These are phyloP conservation scores for Drosophila nr. medialis DNA, from an alignment of 2,888 invertebrate species.

Conservation along the genomic window DNA sequence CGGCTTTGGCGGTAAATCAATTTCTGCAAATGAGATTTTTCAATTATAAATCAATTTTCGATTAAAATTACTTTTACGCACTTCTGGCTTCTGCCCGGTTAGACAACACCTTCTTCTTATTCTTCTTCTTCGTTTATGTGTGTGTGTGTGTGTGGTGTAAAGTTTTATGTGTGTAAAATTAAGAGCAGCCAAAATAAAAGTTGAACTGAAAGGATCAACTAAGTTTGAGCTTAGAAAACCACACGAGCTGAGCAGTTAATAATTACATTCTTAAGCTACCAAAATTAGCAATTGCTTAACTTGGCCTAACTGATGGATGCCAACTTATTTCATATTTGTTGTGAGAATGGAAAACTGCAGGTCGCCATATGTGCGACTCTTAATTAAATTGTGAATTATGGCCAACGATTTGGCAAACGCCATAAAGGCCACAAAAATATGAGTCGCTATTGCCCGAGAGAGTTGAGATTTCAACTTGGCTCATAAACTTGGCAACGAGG, in stretches of 20 bases:
- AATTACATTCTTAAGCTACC: background rate
- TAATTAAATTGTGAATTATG: conserved; percentile 83
- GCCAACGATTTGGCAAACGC: conserved; percentile 72
- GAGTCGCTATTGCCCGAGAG: conserved; percentile 45
- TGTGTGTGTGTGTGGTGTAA: conserved; percentile 2
- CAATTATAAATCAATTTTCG: conserved; percentile 85
- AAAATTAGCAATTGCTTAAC: background rate
- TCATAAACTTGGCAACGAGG: conserved; percentile 70
- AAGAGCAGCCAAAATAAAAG: conserved; percentile 13
- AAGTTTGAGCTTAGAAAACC: conserved; percentile 6
- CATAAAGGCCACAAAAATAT: conserved; percentile 80
- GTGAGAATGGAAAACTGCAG: conserved; percentile 25
- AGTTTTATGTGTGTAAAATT: conserved; percentile 32
- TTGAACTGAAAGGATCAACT: conserved; percentile 11
- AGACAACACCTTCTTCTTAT: background rate
- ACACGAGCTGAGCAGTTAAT: conserved; percentile 2
- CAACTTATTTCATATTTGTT: background rate
- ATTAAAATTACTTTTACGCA: conserved; percentile 85
- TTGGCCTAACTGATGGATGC: background rate
- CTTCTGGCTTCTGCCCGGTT: conserved; percentile 60
- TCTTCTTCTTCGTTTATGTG: conserved; percentile 12
- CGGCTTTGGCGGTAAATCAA: conserved; percentile 83
- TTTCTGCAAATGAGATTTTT: conserved; percentile 84
- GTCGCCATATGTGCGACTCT: conserved; percentile 67
- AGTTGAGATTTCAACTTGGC: conserved; percentile 45